Percentiles rank a stretch among this genome's conserved stretches.
These are phyloP conservation scores for Synergus itoensis DNA, from an alignment of 2,888 invertebrate genomes.

Conservation along the genomic window DNA sequence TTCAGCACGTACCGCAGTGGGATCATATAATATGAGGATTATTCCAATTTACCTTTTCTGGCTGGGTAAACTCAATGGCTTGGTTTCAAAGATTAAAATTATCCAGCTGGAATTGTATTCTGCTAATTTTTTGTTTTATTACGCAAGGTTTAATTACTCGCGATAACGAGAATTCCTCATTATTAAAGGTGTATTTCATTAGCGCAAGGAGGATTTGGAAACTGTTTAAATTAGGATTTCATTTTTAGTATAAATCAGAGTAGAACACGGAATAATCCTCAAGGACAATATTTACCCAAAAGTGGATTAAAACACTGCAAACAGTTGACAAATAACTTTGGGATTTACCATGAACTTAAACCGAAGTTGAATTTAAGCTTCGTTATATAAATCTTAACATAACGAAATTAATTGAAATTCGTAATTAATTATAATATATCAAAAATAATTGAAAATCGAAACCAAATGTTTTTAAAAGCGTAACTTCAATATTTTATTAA, in stretches of 20 bases:
- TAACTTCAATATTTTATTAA: no score
- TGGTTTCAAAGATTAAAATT: slow-evolving; percentile 9
- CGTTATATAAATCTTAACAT: no score
- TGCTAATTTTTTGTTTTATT: slow-evolving; percentile 1
- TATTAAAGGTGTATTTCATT: background rate
- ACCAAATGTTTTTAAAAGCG: no score
- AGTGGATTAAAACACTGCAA: background rate
- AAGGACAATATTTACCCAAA: background rate
- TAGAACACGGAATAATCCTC: background rate
- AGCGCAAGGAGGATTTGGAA: no score
- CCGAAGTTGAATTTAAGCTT: no score
- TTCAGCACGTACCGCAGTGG: background rate
- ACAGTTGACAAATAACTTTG: no score
- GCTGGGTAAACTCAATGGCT: slow-evolving; percentile 14
- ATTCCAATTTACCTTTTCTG: slow-evolving; percentile 8
- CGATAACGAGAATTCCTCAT: background rate
- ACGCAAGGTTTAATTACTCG: background rate
- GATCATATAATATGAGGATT: slow-evolving; percentile 26
- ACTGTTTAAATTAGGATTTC: background rate
- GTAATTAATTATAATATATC: no score
- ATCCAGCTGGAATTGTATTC: background rate
- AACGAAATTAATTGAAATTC: no score
- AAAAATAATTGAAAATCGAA: no score
- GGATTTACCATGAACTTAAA: no score
- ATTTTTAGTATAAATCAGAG: background rate